phyloP scores from a whole-genome alignment of 2,888 invertebrate genomes.

The Drosophila nigricruria region DNA sequence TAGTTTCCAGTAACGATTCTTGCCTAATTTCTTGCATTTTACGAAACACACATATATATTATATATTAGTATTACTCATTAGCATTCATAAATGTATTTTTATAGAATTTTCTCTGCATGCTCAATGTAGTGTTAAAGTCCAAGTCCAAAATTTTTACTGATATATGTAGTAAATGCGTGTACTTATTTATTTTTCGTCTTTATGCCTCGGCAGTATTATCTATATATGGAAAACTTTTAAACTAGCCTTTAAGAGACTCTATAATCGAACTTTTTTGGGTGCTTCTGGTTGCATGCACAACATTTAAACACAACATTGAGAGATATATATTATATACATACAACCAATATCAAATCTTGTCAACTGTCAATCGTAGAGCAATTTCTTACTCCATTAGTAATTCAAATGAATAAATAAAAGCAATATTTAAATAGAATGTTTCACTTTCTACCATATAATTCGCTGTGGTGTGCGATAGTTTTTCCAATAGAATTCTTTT shows the following conservation, averaged over 20 bases:
- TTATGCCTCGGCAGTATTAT: slow-evolving; percentile 70
- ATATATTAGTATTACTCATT: slow-evolving; percentile 26
- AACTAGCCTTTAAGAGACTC: slow-evolving; percentile 66
- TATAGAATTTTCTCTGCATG: slow-evolving; percentile 54
- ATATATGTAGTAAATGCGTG: slow-evolving; percentile 51
- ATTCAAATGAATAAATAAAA: slow-evolving; percentile 76
- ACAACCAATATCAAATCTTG: slow-evolving; percentile 46
- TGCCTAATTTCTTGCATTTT: slow-evolving; percentile 72
- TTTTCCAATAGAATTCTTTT: slow-evolving; percentile 92
- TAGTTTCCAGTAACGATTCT: slow-evolving; percentile 62
- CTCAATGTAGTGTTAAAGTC: slow-evolving; percentile 50
- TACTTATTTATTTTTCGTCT: slow-evolving; percentile 53
- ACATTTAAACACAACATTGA: slow-evolving; percentile 24
- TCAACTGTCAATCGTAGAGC: slow-evolving; percentile 66
- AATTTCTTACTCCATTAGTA: slow-evolving; percentile 68
- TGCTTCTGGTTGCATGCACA: slow-evolving; percentile 30
- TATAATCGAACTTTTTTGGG: slow-evolving; percentile 32
- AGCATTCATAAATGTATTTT: slow-evolving; percentile 53
- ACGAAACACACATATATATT: slow-evolving; percentile 26
- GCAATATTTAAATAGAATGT: slow-evolving; percentile 65
- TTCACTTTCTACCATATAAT: slow-evolving; percentile 92
- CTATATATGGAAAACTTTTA: slow-evolving; percentile 38
- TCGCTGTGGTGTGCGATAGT: slow-evolving; percentile 90
- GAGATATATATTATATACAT: slow-evolving; percentile 32
- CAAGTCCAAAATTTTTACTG: slow-evolving; percentile 40